Percentiles rank a stretch among this genome's conserved stretches.
Evolutionary conservation across 1,140 invertebrate genomes (phyloP).

Genomic region (Apis dorsata): DNA sequence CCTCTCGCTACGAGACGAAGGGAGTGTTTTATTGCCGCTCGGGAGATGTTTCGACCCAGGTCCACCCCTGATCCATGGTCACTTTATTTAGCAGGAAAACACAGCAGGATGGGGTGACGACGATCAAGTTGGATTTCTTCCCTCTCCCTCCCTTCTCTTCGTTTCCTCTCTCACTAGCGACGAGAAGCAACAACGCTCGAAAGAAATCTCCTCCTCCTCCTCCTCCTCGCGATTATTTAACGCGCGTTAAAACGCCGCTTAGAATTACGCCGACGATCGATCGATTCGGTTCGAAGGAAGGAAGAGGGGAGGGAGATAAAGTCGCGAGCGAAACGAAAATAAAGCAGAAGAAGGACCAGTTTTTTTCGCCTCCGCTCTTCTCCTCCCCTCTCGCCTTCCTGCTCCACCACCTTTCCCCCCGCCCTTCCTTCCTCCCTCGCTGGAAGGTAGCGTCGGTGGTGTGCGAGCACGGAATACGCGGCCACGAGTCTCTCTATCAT

Average conservation of each 20-base stretch:
- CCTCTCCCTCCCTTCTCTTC: not conserved
- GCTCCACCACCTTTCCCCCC: not conserved
- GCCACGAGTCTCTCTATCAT: slow-evolving; percentile 68
- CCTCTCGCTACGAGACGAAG: slow-evolving; percentile 64
- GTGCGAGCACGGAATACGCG: slow-evolving; percentile 44
- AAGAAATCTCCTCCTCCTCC: not conserved
- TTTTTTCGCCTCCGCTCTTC: not conserved
- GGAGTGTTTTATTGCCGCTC: slow-evolving; percentile 74
- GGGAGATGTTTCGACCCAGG: slow-evolving; percentile 44
- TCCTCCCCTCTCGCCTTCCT: too few species aligned
- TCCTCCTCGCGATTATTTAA: too few species aligned
- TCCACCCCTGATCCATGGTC: slow-evolving; percentile 70
- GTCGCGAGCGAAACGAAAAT: not conserved
- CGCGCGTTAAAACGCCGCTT: too few species aligned
- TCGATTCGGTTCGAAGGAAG: not conserved
- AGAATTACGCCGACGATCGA: not conserved
- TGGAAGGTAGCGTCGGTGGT: slow-evolving; percentile 7
- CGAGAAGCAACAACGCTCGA: not conserved
- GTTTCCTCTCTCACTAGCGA: not conserved
- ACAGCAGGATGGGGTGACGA: slow-evolving; percentile 59
- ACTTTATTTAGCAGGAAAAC: slow-evolving; percentile 75
- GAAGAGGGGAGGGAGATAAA: not conserved
- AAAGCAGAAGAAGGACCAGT: not conserved
- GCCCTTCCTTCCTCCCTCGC: slow-evolving; percentile 7
- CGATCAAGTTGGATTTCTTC: slow-evolving; percentile 30